Percentiles rank a stretch among this genome's conserved stretches.
Evolutionary conservation across 2,113 vertebrate genomes (phyloP).

Genomic region (Elanus axillaris): DNA sequence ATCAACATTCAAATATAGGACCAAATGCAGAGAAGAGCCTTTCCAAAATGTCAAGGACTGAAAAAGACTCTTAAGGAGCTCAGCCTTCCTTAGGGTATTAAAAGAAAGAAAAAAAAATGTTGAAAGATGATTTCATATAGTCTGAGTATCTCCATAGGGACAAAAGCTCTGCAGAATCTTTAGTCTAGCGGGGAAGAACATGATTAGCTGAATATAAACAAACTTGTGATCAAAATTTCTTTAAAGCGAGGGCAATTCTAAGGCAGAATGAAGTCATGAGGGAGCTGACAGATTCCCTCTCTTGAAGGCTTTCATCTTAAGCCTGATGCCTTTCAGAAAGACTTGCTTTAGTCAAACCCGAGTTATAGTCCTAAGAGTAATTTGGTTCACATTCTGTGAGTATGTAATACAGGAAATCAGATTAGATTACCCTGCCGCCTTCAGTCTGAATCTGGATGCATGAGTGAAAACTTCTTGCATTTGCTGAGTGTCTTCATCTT

Average conservation of each 20-base stretch:
- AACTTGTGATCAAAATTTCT: background rate
- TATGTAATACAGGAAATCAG: background rate
- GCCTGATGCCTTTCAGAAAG: conserved; percentile 9
- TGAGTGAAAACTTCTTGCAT: background rate
- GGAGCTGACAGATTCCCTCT: background rate
- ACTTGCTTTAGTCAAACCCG: background rate
- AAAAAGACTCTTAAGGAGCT: background rate
- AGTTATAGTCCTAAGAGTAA: background rate
- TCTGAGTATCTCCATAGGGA: background rate
- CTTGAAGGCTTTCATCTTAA: conserved; percentile 16
- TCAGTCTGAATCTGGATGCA: background rate
- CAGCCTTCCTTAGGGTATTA: background rate
- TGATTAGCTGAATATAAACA: conserved; percentile 21
- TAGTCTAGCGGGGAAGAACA: background rate
- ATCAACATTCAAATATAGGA: background rate
- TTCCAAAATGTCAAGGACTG: background rate
- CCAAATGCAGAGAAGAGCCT: background rate
- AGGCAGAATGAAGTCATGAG: background rate
- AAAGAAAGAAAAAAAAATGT: background rate
- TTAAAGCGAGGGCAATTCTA: background rate
- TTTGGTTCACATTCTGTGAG: background rate
- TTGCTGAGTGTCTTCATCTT: background rate
- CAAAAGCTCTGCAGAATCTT: background rate
- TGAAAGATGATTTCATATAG: background rate
- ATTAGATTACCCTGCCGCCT: background rate